phyloP scores from a whole-genome alignment of 2,113 vertebrate species.

The Petaurus breviceps region DNA sequence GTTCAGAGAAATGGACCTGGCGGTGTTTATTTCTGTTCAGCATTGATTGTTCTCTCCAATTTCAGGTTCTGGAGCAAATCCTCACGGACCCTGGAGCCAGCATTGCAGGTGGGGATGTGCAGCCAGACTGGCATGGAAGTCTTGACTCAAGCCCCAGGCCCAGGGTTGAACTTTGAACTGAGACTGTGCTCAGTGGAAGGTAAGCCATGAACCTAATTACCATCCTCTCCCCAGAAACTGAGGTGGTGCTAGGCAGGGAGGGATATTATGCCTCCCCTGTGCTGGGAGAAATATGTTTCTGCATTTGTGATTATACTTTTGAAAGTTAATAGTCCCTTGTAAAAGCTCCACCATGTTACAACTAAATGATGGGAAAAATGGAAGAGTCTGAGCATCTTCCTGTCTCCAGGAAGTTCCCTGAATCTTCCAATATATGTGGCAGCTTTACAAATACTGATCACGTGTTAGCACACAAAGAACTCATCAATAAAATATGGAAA shows the following conservation, averaged over 20 bases:
- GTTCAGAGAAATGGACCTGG: neutral
- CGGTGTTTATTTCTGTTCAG: neutral
- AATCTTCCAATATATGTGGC: neutral
- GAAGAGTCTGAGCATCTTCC: neutral
- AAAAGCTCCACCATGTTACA: neutral
- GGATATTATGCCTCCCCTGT: neutral
- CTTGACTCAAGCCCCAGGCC: neutral
- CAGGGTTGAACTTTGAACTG: neutral
- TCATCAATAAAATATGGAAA: neutral
- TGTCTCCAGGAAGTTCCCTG: neutral
- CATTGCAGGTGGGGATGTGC: neutral
- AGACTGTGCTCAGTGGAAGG: neutral
- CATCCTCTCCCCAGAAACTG: neutral
- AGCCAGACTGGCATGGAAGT: neutral
- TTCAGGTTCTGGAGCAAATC: neutral
- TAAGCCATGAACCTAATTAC: neutral
- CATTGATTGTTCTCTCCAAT: neutral
- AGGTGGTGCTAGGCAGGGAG: neutral
- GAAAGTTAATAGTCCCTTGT: neutral
- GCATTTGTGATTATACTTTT: neutral
- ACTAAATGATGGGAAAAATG: neutral
- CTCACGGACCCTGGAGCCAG: neutral
- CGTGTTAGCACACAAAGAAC: neutral
- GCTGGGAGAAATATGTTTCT: neutral
- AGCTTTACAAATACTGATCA: neutral